phyloP scores from a whole-genome alignment of 2,888 invertebrate genomes.

The Aelia acuminata region DNA sequence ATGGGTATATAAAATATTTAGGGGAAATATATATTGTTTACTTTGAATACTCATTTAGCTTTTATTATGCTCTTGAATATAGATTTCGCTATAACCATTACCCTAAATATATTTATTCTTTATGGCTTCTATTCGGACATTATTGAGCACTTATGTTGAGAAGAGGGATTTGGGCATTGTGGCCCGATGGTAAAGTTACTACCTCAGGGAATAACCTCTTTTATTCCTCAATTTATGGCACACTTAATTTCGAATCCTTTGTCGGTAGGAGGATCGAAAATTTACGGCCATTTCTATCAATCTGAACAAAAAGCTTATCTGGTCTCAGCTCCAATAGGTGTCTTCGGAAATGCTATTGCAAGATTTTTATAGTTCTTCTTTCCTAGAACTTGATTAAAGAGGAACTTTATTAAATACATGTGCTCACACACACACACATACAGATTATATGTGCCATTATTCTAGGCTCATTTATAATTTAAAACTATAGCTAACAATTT shows the following conservation, averaged over 20 bases:
- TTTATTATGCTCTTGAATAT: background rate
- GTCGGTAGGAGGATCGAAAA: background rate
- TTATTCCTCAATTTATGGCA: conserved; percentile 30
- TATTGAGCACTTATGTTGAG: background rate
- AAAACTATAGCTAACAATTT: too few relatives aligned
- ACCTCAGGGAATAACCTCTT: background rate
- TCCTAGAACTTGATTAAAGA: background rate
- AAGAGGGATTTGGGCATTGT: conserved; percentile 5
- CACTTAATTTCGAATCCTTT: conserved; percentile 35
- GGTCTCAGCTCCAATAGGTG: conserved; percentile 3
- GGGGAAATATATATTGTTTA: too few relatives aligned
- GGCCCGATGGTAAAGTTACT: conserved; percentile 29
- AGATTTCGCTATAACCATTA: background rate
- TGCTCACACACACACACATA: too few relatives aligned
- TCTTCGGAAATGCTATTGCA: background rate
- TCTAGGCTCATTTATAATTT: too few relatives aligned
- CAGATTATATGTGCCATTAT: too few relatives aligned
- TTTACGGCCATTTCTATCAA: conserved; percentile 17
- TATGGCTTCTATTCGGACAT: background rate
- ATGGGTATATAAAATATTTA: background rate
- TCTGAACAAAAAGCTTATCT: conserved; percentile 11
- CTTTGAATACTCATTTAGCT: background rate
- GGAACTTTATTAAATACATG: too few relatives aligned
- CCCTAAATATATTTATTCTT: background rate
- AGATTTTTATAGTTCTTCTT: background rate